phyloP scores from a whole-genome alignment of 2,888 invertebrate genomes.

The Busseola fusca region DNA sequence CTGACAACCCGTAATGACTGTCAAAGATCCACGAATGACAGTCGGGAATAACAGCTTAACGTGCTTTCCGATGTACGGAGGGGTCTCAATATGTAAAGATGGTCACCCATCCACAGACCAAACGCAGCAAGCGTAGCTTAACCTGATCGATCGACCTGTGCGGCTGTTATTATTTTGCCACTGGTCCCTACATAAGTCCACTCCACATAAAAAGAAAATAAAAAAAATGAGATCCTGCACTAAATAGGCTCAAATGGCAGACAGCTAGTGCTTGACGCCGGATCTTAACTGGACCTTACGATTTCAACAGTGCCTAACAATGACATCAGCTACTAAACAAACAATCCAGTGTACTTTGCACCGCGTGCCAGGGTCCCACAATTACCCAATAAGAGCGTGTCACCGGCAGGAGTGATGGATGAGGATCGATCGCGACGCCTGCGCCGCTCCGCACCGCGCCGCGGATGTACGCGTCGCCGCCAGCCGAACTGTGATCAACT shows the following conservation, averaged over 20 bases:
- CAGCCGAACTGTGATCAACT: constrained; percentile 27
- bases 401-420: constrained; percentile 64
- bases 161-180: too few relatives aligned
- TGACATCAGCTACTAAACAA: constrained; percentile 42
- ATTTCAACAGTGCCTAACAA: constrained; percentile 27
- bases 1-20: too few relatives aligned
- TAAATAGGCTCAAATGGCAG: background rate
- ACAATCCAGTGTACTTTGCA: constrained; percentile 58
- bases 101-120: too few relatives aligned
- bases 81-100: too few relatives aligned
- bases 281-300: background rate
- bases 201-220: background rate
- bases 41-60: too few relatives aligned
- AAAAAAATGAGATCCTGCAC: background rate
- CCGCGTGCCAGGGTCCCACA: constrained; percentile 62
- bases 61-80: too few relatives aligned
- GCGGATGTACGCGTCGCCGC: constrained; percentile 41
- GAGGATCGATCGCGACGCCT: constrained; percentile 59
- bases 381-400: constrained; percentile 66
- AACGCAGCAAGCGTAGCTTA: too few relatives aligned
- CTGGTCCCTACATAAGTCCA: too few relatives aligned
- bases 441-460: constrained; percentile 24
- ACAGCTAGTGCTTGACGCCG: background rate
- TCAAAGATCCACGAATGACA: too few relatives aligned
- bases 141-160: too few relatives aligned